phyloP scores from a whole-genome alignment of 1,140 invertebrate genomes.

The Drosophila athabasca region DNA sequence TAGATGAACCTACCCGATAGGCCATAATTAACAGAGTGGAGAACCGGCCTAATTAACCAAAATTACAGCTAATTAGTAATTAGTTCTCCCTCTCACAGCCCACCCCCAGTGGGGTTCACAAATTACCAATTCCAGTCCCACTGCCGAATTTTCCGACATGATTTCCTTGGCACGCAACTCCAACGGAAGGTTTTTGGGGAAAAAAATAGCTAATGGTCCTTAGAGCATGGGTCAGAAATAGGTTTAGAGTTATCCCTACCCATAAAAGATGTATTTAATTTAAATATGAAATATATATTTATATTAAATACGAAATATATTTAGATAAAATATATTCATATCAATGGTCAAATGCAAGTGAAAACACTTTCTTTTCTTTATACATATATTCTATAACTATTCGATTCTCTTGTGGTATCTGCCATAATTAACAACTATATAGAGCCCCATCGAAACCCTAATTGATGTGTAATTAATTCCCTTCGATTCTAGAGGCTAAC shows the following conservation, averaged over 20 bases:
- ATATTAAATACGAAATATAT: too few species aligned
- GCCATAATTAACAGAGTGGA: slow-evolving; percentile 20
- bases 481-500: too few species aligned
- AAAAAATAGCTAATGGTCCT: background rate
- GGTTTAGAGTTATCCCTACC: background rate
- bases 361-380: too few species aligned
- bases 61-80: slow-evolving; percentile 60
- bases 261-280: too few species aligned
- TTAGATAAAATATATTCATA: too few species aligned
- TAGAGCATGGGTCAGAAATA: background rate
- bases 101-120: slow-evolving; percentile 11
- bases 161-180: slow-evolving; percentile 56
- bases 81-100: slow-evolving; percentile 29
- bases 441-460: too few species aligned
- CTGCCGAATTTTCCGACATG: slow-evolving; percentile 7
- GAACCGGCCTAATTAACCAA: slow-evolving; percentile 47
- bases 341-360: too few species aligned
- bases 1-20: slow-evolving; percentile 29
- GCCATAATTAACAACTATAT: too few species aligned
- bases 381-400: too few species aligned
- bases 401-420: too few species aligned
- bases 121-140: slow-evolving; percentile 23
- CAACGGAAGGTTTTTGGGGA: background rate
- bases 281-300: too few species aligned
- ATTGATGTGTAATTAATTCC: too few species aligned